Base-by-base conservation (phyloP, 2,888 invertebrate species). In the Ditylenchus weischeri region DNA sequence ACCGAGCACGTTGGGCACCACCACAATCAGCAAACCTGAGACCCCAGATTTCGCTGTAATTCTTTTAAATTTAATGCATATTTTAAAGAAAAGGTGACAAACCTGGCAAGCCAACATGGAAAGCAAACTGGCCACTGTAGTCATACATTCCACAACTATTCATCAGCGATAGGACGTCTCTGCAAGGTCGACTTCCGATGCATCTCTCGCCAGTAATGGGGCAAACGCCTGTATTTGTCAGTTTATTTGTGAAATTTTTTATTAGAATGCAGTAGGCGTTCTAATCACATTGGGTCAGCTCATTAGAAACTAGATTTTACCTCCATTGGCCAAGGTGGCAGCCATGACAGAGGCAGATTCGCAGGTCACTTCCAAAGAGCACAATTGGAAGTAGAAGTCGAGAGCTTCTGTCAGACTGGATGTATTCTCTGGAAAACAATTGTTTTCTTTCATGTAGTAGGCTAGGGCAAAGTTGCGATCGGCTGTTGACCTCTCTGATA, bases 391-490 rank as follows among this genome's bases (percentile, higher is more conserved):
- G 72, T 82, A 82, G 64, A 81, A 74, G 60, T 82, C 81, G 59
- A 81, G 70, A 73, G 90, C 90, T 61, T 82, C 81, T 15, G 72
- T 71, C 13, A 81, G 38, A 38, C 57, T 63, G 19, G 65, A 66
- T 4, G 69, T 67, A 19, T 66, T 68, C 5, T 66, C 69, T 1
- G 81, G 81, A 70, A 81, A 81, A 66, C 62, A 62, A 7, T 19
- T 29, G 15, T 54, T 43, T 51, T 62, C 67, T 60, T 92, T 88
- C 93, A 96, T 93, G 84, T 92, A 96, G 85, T 95, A 96, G 58
- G 93, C 94, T 59, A 96, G 87, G 0, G 96, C 95, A 84, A 93
- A 96, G 85, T 96, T 98, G 76, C 96, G 87, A 84, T 98, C 95
- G 0, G 95, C 95, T 0, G 93, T 93, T 84, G 95, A 94, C 64